Evolutionary conservation across 2,888 invertebrate species (phyloP), one percentile per base, ranked within the genome.

Genomic region (Germaria angustata): DNA sequence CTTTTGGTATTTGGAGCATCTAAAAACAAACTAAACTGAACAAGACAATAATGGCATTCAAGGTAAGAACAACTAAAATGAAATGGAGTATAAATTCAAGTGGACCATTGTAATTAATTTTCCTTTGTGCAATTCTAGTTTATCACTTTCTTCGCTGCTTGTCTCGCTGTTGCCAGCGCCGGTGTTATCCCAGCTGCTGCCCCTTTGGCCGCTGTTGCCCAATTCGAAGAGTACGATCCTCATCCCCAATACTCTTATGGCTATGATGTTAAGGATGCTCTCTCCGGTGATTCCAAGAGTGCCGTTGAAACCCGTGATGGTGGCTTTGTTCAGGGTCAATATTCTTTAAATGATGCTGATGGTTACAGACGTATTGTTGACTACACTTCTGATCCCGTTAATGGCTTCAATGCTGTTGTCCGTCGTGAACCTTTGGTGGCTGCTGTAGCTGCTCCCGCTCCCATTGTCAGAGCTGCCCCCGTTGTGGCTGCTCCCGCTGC

Each of bases 341-440:
- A 92, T 86, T 91, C 91, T 2, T 85, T 92, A 84, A 87, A 90
- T 76, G 92, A 92, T 76, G 88, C 92, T 78, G 92, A 92, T 87
- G 92, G 92, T 9, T 89, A 88, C 75, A 87, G 90, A 78, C 89
- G 91, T 46, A 90, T 90, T 85, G 91, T 91, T 55, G 91, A 91
- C 85, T 91, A 91, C 80, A 90, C 90, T 22, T 89, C 91, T 69
- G 91, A 91, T 83, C 87, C 91, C 61, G 86, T 91, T 72, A 90
- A 91, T 69, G 91, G 91, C 41, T 91, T 91, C 85, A 91, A 91
- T 72, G 91, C 91, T 65, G 90, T 91, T 20, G 91, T 91, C 7
- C 88, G 88, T 7, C 90, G 90, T 71, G 90, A 90, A 75, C 90
- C 90, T 36, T 81, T 90, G 77, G 86, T 87, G 11, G 90, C 88